phyloP scores from a whole-genome alignment of 2,113 vertebrate genomes.

The Procapra przewalskii region DNA sequence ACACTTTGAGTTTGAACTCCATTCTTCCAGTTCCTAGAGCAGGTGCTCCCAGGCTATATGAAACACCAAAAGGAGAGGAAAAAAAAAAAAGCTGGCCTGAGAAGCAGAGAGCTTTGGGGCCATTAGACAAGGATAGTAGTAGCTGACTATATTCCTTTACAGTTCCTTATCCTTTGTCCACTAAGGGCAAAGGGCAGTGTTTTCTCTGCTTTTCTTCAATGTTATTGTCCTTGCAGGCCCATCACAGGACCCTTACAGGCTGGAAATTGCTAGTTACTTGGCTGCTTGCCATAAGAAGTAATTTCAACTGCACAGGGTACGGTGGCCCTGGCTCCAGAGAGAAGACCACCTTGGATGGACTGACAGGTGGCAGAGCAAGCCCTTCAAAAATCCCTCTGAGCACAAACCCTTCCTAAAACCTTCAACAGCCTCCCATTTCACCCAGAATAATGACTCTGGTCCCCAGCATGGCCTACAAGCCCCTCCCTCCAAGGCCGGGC shows the following conservation, averaged over 20 bases:
- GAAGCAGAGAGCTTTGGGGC: not conserved
- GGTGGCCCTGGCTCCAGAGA: not conserved
- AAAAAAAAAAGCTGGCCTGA: not conserved
- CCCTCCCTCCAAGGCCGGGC: too few species aligned
- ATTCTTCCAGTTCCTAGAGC: not conserved
- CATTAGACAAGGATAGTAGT: not conserved
- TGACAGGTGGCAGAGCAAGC: not conserved
- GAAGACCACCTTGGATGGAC: not conserved
- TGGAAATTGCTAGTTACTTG: not conserved
- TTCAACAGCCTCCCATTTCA: not conserved
- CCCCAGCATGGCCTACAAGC: not conserved
- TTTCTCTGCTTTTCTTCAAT: conserved; percentile 34
- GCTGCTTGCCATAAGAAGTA: not conserved
- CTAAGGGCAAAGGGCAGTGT: not conserved
- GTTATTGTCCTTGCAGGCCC: not conserved
- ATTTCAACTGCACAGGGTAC: not conserved
- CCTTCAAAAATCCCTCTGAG: not conserved
- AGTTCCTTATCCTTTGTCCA: not conserved
- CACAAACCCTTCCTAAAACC: not conserved
- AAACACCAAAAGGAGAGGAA: not conserved
- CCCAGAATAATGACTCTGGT: not conserved
- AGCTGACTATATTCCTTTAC: not conserved
- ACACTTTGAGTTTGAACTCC: conserved; percentile 21
- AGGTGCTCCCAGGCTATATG: not conserved
- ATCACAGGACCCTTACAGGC: not conserved